These are phyloP conservation scores for Aphelinus certus DNA, from an alignment of 1,140 invertebrate genomes.

Conservation along the genomic window DNA sequence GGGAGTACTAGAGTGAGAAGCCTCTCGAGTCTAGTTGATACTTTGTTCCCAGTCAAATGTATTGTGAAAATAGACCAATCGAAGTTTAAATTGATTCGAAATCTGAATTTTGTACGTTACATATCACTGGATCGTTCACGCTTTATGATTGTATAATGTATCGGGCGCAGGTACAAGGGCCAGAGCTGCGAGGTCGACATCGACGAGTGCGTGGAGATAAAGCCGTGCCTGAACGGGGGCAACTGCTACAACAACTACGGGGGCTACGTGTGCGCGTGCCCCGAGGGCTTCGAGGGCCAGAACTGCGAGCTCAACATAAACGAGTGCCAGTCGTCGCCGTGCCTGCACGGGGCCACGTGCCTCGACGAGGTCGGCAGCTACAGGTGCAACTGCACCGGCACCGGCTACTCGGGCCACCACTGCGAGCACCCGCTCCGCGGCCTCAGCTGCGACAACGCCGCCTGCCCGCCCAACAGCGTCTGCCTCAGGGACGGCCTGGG, in stretches of 20 bases:
- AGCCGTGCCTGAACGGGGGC: conserved; percentile 81
- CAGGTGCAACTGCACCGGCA: conserved; percentile 64
- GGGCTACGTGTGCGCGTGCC: conserved; percentile 84
- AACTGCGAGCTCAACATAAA: conserved; percentile 77
- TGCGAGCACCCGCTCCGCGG: conserved; percentile 63
- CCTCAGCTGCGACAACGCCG: neutral
- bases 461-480: conserved; percentile 56
- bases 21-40: too few relatives aligned
- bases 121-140: too few relatives aligned
- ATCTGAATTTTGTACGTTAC: too few relatives aligned
- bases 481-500: conserved; percentile 66
- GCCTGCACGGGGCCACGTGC: conserved; percentile 75
- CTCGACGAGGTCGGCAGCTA: conserved; percentile 68
- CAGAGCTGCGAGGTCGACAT: conserved; percentile 83
- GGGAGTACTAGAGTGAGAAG: too few relatives aligned
- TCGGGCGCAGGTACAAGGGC: conserved; percentile 75
- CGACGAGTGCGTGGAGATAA: conserved; percentile 77
- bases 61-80: too few relatives aligned
- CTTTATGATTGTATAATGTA: conserved; percentile 34
- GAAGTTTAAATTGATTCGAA: too few relatives aligned
- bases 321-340: conserved; percentile 75
- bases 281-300: conserved; percentile 81
- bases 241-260: conserved; percentile 83
- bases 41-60: too few relatives aligned
- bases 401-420: conserved; percentile 69